Evolutionary conservation across 1,140 invertebrate species (phyloP).

Genomic region (Onthophagus taurus): DNA sequence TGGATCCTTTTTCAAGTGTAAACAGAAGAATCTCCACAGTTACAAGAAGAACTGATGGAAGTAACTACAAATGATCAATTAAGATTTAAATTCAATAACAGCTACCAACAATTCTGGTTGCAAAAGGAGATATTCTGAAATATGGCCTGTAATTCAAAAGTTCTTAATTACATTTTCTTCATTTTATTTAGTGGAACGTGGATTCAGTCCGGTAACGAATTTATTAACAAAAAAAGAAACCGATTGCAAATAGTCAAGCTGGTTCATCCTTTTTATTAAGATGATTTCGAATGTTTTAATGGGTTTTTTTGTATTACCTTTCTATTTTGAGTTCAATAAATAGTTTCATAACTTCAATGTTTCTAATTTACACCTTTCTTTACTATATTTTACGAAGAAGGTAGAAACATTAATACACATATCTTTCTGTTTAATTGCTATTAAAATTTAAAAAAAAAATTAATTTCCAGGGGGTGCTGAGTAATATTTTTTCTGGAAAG

Average conservation of each 20-base stretch:
- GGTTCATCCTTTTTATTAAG: constrained; percentile 14
- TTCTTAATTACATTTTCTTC: constrained; percentile 15
- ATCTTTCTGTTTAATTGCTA: constrained; percentile 4
- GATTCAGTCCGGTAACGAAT: constrained; percentile 12
- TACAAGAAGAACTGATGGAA: constrained; percentile 11
- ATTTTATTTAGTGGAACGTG: constrained; percentile 13
- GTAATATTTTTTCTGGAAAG: constrained; percentile 8
- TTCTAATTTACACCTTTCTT: constrained; percentile 9
- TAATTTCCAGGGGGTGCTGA: constrained; percentile 12
- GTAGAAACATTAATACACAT: too few species aligned
- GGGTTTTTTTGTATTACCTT: constrained; percentile 8
- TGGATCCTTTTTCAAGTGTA: constrained; percentile 12
- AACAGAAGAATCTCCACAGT: constrained; percentile 11
- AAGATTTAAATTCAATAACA: too few species aligned
- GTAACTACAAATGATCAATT: constrained; percentile 10
- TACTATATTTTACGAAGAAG: constrained; percentile 10
- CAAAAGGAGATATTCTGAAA: constrained; percentile 7
- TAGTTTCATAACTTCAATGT: constrained; percentile 7
- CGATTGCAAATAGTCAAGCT: constrained; percentile 2
- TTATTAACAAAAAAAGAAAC: constrained; percentile 11
- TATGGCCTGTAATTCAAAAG: constrained; percentile 13
- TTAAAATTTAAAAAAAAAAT: constrained; percentile 1
- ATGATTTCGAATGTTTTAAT: background rate
- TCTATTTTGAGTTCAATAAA: constrained; percentile 1
- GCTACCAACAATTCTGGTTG: constrained; percentile 6